Evolutionary conservation across 1,140 invertebrate genomes (phyloP).

Genomic region (Dryas iulia): DNA sequence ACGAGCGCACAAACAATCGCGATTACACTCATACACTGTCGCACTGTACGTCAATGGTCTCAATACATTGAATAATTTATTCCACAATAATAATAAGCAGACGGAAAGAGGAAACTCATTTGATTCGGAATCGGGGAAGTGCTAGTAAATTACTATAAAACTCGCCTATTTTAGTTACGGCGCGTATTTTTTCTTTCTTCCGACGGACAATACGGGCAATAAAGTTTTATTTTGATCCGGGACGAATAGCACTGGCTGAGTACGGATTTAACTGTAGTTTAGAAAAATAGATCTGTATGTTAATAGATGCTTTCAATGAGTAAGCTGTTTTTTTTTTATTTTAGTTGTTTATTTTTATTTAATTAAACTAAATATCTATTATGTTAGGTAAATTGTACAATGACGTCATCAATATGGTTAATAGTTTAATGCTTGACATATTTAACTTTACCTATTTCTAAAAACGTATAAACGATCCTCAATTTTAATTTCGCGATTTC

Average conservation of each 20-base stretch:
- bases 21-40: no score
- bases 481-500: no score
- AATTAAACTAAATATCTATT: neutral
- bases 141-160: constrained; percentile 20
- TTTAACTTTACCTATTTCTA: no score
- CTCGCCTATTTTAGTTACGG: constrained; percentile 12
- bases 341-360: no score
- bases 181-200: constrained; percentile 7
- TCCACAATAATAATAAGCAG: constrained; percentile 10
- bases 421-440: no score
- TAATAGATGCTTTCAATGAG: neutral
- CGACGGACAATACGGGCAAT: constrained; percentile 23
- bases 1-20: no score
- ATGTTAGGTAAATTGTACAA: no score
- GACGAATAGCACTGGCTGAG: neutral
- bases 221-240: constrained; percentile 29
- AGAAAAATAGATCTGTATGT: neutral
- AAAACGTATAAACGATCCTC: no score
- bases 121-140: constrained; percentile 6
- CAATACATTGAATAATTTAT: constrained; percentile 7
- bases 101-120: constrained; percentile 14
- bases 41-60: no score
- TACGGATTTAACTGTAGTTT: neutral
- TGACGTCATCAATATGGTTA: no score
- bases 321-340: neutral